Base-by-base conservation (phyloP, 23 tunicate species). In the Phallusia fumigata region DNA sequence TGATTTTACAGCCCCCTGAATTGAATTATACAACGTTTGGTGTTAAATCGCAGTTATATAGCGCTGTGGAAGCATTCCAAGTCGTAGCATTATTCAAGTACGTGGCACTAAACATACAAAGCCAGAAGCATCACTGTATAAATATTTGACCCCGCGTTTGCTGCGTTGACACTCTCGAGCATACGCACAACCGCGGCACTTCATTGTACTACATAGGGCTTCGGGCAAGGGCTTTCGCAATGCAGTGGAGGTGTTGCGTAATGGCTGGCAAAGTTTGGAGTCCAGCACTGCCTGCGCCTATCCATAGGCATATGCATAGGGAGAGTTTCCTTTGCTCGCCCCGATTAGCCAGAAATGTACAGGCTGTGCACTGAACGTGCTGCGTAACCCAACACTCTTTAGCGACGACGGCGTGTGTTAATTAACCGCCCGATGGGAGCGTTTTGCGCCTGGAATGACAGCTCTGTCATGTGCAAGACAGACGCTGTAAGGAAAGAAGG, bases 351-450 rank as follows among this genome's bases (percentile, higher is more conserved):
- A 58, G 69, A 58, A 58, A 58, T 58, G 69, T 24, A 13, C 69
- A 58, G 69, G 69, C 69, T 58, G 69, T 58, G 26, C 69, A 24
- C 15, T 11, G 69, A 58, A 6, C 69, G 69, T 58, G 69, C 69
- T 21, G 69, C 69, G 69, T 58, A 58, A 58, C 69, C 26, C 13
- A 58, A 58, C 69, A 58, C 69, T 24, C 28, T 58, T 58, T 24
- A 24, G 69, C 47, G 47, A 40, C 47, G 47, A n/a, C 47, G 47
- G 47, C 47, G 47, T 40, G 47, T 40, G 47, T 40, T 40, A 40
- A 40, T 40, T 40, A 40, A 40, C 8, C 47, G 47, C 47, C 47
- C 5, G 47, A 40, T 10, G 47, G 47, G 10, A 40, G 47, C 47
- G 47, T 10, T 40, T 40, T 40, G 47, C 47, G 8, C 47, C 47